Base-by-base conservation (phyloP, 2,797 vertebrate genomes). In the Mastacembelus armatus region DNA sequence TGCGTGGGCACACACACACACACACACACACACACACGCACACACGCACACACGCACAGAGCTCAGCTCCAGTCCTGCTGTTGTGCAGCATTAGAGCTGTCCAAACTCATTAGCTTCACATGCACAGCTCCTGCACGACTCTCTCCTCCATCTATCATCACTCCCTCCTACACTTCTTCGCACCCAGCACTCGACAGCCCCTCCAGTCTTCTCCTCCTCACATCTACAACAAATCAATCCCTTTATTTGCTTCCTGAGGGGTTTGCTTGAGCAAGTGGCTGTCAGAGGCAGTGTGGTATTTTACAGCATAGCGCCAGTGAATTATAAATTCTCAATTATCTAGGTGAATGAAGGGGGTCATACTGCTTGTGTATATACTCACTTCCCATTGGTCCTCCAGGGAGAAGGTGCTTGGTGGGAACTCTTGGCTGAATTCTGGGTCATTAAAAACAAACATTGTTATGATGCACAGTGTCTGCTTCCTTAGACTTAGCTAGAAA, bases 311-410 rank as follows among this genome's bases (percentile, higher is more conserved):
- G 81, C 78, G 59, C 63, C 2, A 22, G 27, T 85, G 80, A 78
- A 85, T 87, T 84, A 84, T 59, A 84, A 78, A 86, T 81, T 84
- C 81, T 73, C 75, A 85, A 85, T 85, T 84, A 84, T 80, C 78
- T 79, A 9, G 48, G 45, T 72, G 76, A 77, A 55, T 57, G 40
- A 48, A 51, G 36, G 29, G 35, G 32, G 30, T 38, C 58, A 33
- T 39, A 3, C 44, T 66, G 48, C 42, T 35, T 51, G 57, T 47
- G 18, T 62, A 36, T 54, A 35, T 90, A 97, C 96, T 96, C 93
- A 98, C 97, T 98, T 98, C 93, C 95, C 96, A 84, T 96, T 98
- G 88, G 94, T 94, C 77, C 96, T 96, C 97, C 96, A 98, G 47
- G 97, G 96, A 85, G 97, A 98, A 33, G 96, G 95, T 56, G 95